A percentile compares a stretch with the other conserved stretches of the same genome.
phyloP scores from a whole-genome alignment of 1,140 invertebrate genomes.

The honey bee (Apis mellifera) region DNA sequence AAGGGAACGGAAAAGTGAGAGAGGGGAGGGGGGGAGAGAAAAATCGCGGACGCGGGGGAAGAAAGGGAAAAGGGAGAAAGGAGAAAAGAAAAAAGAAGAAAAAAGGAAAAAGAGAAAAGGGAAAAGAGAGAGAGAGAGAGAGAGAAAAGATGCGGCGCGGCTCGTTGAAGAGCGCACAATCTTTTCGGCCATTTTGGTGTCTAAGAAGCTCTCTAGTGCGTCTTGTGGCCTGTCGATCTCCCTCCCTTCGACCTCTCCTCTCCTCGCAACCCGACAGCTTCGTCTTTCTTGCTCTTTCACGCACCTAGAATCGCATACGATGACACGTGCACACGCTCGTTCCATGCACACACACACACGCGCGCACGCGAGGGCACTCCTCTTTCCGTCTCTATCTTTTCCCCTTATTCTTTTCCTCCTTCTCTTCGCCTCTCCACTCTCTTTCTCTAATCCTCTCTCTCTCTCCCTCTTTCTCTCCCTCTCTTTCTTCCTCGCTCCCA shows the following conservation, averaged over 20 bases:
- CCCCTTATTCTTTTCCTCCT: slow-evolving; percentile 28
- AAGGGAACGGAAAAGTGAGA: no score
- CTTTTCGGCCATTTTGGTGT: slow-evolving; percentile 72
- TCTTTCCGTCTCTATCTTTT: slow-evolving; percentile 16
- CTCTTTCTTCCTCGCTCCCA: neutral
- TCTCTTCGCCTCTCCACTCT: slow-evolving; percentile 1
- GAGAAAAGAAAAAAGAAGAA: neutral
- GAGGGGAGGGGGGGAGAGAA: neutral
- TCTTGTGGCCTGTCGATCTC: slow-evolving; percentile 53
- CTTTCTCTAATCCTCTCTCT: neutral
- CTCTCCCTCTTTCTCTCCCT: neutral
- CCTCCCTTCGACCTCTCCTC: slow-evolving; percentile 45
- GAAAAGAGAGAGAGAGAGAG: neutral
- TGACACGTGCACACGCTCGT: slow-evolving; percentile 67
- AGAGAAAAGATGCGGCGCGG: slow-evolving; percentile 52
- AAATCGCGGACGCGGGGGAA: neutral
- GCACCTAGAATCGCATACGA: slow-evolving; percentile 59
- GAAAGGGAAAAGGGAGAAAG: neutral
- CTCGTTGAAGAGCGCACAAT: slow-evolving; percentile 41
- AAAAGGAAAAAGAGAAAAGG: neutral
- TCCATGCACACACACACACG: slow-evolving; percentile 50
- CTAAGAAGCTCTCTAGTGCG: slow-evolving; percentile 64
- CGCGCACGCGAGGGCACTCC: slow-evolving; percentile 50
- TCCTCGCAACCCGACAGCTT: slow-evolving; percentile 7
- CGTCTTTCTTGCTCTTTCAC: slow-evolving; percentile 36